A percentile compares a stretch with the other conserved stretches of the same genome.
phyloP scores from a whole-genome alignment of 2,797 vertebrate genomes.

The Poecilia velifera region DNA sequence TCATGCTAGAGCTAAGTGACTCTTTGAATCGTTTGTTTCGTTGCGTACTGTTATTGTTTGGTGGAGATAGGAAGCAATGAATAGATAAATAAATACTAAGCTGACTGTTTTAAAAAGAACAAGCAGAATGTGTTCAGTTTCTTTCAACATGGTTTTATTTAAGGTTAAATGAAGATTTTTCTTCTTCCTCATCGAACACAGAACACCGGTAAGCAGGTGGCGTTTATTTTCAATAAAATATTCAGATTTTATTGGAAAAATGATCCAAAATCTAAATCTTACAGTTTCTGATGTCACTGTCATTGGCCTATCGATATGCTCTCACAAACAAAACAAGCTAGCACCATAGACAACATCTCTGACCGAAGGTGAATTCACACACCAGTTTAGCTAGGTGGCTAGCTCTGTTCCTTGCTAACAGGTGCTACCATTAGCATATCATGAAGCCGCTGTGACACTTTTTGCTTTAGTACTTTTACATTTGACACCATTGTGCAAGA shows the following conservation, averaged over 20 bases:
- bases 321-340: neutral
- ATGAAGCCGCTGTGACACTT: neutral
- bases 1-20: slow-evolving; percentile 51
- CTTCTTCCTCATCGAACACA: neutral
- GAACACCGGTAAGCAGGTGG: neutral
- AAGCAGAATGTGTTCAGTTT: slow-evolving; percentile 23
- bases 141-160: neutral
- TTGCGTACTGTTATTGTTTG: slow-evolving; percentile 57
- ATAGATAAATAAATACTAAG: slow-evolving; percentile 52
- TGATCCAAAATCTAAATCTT: neutral
- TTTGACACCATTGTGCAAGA: neutral
- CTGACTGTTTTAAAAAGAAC: slow-evolving; percentile 30
- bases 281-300: neutral
- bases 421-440: neutral
- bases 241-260: neutral
- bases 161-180: neutral
- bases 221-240: neutral
- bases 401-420: neutral
- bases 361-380: neutral
- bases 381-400: neutral
- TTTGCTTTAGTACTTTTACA: neutral
- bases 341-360: neutral
- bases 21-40: slow-evolving; percentile 67
- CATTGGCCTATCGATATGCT: neutral
- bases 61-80: slow-evolving; percentile 28